A percentile compares a stretch with the other conserved stretches of the same genome.
These are phyloP conservation scores for Lordiphosa collinella DNA, from an alignment of 1,140 invertebrate genomes.

Conservation along the genomic window DNA sequence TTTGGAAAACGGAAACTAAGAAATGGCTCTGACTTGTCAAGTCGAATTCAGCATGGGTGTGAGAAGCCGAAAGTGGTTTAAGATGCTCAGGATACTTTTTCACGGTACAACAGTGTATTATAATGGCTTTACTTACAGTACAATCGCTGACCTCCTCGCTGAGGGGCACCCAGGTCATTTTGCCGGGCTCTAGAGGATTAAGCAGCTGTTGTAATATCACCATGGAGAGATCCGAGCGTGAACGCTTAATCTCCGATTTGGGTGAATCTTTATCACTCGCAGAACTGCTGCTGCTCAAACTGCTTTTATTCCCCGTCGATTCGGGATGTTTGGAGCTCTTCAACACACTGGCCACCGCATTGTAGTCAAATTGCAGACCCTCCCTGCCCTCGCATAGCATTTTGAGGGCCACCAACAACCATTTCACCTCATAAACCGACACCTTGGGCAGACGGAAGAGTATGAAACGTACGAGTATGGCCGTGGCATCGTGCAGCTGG, in stretches of 20 bases:
- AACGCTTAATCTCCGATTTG: slow-evolving; percentile 82
- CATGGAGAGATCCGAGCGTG: slow-evolving; percentile 83
- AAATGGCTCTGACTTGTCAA: no score
- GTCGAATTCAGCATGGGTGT: no score
- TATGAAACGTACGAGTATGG: slow-evolving; percentile 74
- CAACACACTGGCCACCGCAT: slow-evolving; percentile 55
- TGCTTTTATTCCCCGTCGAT: slow-evolving; percentile 49
- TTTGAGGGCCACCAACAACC: slow-evolving; percentile 70
- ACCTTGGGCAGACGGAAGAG: slow-evolving; percentile 63
- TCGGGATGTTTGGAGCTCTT: slow-evolving; percentile 70
- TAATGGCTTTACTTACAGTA: slow-evolving; percentile 70
- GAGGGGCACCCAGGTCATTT: slow-evolving; percentile 72
- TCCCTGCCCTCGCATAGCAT: slow-evolving; percentile 68
- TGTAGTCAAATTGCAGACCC: slow-evolving; percentile 59
- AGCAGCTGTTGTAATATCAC: slow-evolving; percentile 85
- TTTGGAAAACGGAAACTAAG: no score
- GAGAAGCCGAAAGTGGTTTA: no score
- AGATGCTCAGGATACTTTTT: no score
- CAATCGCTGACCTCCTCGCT: slow-evolving; percentile 72
- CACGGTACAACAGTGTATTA: no score
- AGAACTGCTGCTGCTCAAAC: slow-evolving; percentile 41
- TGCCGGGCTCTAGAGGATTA: slow-evolving; percentile 81
- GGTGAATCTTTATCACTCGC: slow-evolving; percentile 81
- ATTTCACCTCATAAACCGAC: slow-evolving; percentile 69
- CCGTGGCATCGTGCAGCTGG: slow-evolving; percentile 69